Evolutionary conservation across 2,888 invertebrate species (phyloP).

Genomic region (Quadriops clusia): DNA sequence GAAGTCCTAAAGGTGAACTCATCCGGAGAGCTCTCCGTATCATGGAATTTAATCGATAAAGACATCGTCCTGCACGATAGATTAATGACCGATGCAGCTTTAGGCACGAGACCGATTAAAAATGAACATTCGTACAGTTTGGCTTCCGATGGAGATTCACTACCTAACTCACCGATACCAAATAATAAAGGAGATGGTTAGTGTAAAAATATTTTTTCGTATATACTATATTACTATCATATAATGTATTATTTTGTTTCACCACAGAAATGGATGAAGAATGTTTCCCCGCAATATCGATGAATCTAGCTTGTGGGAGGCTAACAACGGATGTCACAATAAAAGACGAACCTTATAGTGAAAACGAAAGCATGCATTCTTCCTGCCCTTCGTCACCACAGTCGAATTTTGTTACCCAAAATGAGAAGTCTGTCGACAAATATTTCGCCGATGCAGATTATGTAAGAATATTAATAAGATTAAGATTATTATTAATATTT

Average conservation of each 20-base stretch:
- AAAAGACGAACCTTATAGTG: conserved; percentile 67
- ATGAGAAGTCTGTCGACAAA: conserved; percentile 40
- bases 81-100: conserved; percentile 78
- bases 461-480: too few relatives aligned
- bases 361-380: conserved; percentile 59
- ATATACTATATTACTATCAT: conserved; percentile 1
- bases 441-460: conserved; percentile 28
- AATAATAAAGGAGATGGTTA: conserved; percentile 58
- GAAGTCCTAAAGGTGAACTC: conserved; percentile 24
- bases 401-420: too few relatives aligned
- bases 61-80: conserved; percentile 74
- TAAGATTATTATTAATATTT: too few relatives aligned
- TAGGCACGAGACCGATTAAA: conserved; percentile 75
- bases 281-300: conserved; percentile 71
- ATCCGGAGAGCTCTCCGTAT: conserved; percentile 55
- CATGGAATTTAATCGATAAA: conserved; percentile 55
- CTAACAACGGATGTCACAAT: conserved; percentile 39
- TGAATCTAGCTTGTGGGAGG: conserved; percentile 46
- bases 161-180: conserved; percentile 52
- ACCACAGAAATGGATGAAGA: conserved; percentile 90
- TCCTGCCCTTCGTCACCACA: conserved; percentile 59
- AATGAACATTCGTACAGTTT: conserved; percentile 88
- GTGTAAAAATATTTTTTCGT: conserved; percentile 18
- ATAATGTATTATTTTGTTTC: too few relatives aligned
- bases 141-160: conserved; percentile 58